Conservation (phyloP, 2,113 vertebrate genomes). For the Australoheros scitulus region DNA sequence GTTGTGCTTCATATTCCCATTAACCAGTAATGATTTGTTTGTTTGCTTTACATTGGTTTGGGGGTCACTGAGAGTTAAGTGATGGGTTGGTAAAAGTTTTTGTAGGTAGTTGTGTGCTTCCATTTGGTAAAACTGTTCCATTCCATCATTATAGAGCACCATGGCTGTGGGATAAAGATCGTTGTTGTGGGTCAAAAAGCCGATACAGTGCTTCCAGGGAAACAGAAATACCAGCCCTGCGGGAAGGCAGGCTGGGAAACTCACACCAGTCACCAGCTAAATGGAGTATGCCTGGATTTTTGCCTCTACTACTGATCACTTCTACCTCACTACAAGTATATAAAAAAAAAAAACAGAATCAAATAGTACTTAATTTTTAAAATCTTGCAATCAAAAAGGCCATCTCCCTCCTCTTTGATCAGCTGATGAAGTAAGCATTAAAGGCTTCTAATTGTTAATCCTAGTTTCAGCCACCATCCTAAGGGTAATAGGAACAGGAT, state of each 20-base stretch:
- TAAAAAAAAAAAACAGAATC: background rate
- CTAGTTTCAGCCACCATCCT: slow-evolving; percentile 17
- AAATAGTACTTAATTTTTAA: background rate
- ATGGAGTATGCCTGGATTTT: slow-evolving; percentile 11
- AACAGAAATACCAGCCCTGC: slow-evolving; percentile 48
- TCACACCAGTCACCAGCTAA: slow-evolving; percentile 13
- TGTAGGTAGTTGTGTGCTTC: background rate
- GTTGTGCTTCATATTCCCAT: slow-evolving; percentile 4
- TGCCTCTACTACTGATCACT: background rate
- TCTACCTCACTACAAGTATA: background rate
- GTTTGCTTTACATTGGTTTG: background rate
- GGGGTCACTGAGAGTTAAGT: background rate
- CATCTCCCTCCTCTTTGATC: background rate
- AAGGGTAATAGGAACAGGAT: slow-evolving; percentile 27
- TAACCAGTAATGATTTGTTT: background rate
- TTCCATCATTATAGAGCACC: slow-evolving; percentile 5
- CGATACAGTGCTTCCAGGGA: slow-evolving; percentile 32
- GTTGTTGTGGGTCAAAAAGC: slow-evolving; percentile 34
- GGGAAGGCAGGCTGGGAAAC: slow-evolving; percentile 42
- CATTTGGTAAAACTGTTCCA: background rate
- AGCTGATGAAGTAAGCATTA: background rate
- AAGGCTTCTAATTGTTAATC: slow-evolving; percentile 42
- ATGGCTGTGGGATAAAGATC: slow-evolving; percentile 36
- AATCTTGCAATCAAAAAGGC: background rate
- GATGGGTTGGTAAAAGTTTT: background rate